Evolutionary conservation across 2,113 vertebrate species (phyloP), one percentile per base, ranked within the genome.

Genomic region (Nothoprocta perdicaria): DNA sequence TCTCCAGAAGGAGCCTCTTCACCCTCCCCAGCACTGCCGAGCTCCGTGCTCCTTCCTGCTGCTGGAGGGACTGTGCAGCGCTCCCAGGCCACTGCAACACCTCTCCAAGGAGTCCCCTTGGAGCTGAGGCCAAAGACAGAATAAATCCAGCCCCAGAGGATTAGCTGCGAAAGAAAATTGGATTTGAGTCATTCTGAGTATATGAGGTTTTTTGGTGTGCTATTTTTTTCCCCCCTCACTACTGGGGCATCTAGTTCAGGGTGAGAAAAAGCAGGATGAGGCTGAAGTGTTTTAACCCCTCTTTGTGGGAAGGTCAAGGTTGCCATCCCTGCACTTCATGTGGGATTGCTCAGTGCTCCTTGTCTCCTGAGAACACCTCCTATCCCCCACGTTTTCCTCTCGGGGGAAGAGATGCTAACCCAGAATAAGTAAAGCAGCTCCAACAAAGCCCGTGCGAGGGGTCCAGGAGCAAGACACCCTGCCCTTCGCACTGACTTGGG

Each of bases 81-180:
- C 16, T n/a, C 38, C 17, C 0, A 0, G 3, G 38, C 22, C 22
- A 21, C 12, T 0, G 6, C 31, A 10, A 29, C 26, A 14, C 24
- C 74, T 38, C n/a, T 48, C 29, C 50, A 52, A 24, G 29, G 65
- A 69, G 11, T 13, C 18, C 24, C 17, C 53, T 57, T 45, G 10
- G 3, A 13, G 9, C 53, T 50, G 53, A 46, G 22, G 16, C 21
- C 62, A 41, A 77, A 60, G 10, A 14, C 17, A 17, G 14, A 79
- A 4, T 75, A 73, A 75, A 68, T 23, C 73, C 9, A 77, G 9
- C 14, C 1, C 0, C 26, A 9, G 24, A 80, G 65, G 41, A 80
- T n/a, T 5, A 72, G 41, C 14, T 50, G 26, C 4, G 7, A 4
- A 61, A 46, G 55, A n/a, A 72, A 27, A 26, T 9, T 31, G 53